Evolutionary conservation across 2,888 invertebrate genomes (phyloP).

Genomic region (Tenthredo amoena): DNA sequence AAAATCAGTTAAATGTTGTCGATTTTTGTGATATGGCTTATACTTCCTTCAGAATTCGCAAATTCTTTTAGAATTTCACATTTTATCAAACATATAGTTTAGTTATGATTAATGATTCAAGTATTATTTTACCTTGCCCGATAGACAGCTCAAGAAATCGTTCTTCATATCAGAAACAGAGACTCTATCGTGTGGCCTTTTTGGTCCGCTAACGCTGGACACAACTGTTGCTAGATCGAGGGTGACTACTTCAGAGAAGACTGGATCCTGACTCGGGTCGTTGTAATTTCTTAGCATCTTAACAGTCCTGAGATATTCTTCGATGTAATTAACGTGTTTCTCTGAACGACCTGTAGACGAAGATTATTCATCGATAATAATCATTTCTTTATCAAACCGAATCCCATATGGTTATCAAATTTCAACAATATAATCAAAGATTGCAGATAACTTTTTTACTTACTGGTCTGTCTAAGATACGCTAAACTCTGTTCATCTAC

Average conservation of each 20-base stretch:
- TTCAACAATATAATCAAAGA: slow-evolving; percentile 32
- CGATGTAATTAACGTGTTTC: slow-evolving; percentile 88
- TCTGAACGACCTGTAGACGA: slow-evolving; percentile 86
- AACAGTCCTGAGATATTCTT: slow-evolving; percentile 89
- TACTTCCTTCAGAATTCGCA: background rate
- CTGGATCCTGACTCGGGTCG: slow-evolving; percentile 88
- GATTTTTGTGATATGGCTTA: background rate
- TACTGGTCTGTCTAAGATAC: slow-evolving; percentile 93
- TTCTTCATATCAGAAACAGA: slow-evolving; percentile 93
- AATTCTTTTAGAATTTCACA: background rate
- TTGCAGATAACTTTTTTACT: slow-evolving; percentile 59
- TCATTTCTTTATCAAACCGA: background rate
- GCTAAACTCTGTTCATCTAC: slow-evolving; percentile 89
- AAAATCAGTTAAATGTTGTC: background rate
- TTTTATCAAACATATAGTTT: background rate
- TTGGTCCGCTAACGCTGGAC: slow-evolving; percentile 97
- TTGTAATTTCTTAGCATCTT: slow-evolving; percentile 92
- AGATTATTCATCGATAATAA: slow-evolving; percentile 54
- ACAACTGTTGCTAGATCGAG: slow-evolving; percentile 94
- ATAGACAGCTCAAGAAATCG: slow-evolving; percentile 92
- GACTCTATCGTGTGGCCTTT: slow-evolving; percentile 97
- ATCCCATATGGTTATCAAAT: background rate
- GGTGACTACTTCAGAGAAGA: slow-evolving; percentile 91
- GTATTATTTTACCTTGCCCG: slow-evolving; percentile 86
- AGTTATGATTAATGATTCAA: background rate